A percentile compares a stretch with the other conserved stretches of the same genome.
Conservation (phyloP, 2,113 vertebrate species). For the Leptosomus discolor region DNA sequence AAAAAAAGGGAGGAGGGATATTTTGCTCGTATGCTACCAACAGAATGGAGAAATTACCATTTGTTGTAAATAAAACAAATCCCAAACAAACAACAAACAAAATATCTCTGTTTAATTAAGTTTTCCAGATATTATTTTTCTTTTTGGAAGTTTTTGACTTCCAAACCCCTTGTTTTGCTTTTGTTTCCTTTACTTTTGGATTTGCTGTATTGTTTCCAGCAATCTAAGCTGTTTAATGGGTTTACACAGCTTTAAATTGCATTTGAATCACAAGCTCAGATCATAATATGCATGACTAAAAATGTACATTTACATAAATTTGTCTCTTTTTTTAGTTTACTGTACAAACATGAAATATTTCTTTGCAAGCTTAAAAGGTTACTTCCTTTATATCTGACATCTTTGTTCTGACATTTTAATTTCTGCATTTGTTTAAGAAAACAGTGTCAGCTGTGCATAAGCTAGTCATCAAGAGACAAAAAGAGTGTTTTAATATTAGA, state of each 20-base stretch:
- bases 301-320: not conserved
- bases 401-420: not conserved
- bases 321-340: not conserved
- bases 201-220: not conserved
- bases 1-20: not conserved
- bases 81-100: accelerated
- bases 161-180: not conserved
- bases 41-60: not conserved
- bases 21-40: not conserved
- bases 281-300: not conserved
- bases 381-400: not conserved
- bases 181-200: not conserved
- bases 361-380: not conserved
- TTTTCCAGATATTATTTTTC: not conserved
- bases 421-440: not conserved
- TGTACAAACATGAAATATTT: not conserved
- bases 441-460: not conserved
- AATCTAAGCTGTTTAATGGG: not conserved
- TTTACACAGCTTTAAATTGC: not conserved
- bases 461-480: not conserved
- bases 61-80: not conserved
- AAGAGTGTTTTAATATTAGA: not conserved
- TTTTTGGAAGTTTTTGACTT: not conserved
- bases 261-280: not conserved
- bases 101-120: not conserved